Conservation (phyloP, 1,140 invertebrate genomes). For the Aphidius ervi region DNA sequence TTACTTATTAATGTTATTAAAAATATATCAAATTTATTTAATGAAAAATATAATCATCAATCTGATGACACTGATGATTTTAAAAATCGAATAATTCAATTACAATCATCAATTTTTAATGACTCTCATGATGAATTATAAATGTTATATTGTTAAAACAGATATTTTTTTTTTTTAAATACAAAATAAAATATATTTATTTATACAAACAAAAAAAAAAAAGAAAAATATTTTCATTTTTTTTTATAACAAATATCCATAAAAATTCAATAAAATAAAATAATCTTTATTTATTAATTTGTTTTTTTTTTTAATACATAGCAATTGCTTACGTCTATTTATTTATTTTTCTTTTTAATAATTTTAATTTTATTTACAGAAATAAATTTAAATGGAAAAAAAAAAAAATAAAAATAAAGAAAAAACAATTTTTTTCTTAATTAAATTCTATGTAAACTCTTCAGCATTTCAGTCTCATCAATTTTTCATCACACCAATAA, state of each 20-base stretch:
- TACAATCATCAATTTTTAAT: constrained; percentile 12
- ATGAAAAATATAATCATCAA: too few relatives aligned
- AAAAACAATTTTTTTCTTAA: too few relatives aligned
- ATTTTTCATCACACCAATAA: too few relatives aligned
- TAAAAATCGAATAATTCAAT: neutral
- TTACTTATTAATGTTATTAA: constrained; percentile 18
- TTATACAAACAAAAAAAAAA: neutral
- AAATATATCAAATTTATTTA: too few relatives aligned
- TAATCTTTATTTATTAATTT: constrained; percentile 8
- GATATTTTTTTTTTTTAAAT: neutral
- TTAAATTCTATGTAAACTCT: too few relatives aligned
- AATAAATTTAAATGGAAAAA: too few relatives aligned
- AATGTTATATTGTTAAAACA: constrained; percentile 10
- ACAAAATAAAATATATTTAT: neutral
- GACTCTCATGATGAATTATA: constrained; percentile 40
- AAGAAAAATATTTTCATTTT: neutral
- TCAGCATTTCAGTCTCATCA: too few relatives aligned
- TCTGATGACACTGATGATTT: constrained; percentile 12
- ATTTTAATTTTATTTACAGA: too few relatives aligned
- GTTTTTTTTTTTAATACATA: too few relatives aligned
- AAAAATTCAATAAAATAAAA: neutral
- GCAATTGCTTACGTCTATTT: too few relatives aligned
- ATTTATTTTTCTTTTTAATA: too few relatives aligned
- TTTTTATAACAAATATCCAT: neutral
- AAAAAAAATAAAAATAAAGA: too few relatives aligned